Percentiles rank a stretch among this genome's conserved stretches.
These are phyloP conservation scores for Clupea harengus DNA, from an alignment of 2,113 vertebrate genomes.

Conservation along the genomic window DNA sequence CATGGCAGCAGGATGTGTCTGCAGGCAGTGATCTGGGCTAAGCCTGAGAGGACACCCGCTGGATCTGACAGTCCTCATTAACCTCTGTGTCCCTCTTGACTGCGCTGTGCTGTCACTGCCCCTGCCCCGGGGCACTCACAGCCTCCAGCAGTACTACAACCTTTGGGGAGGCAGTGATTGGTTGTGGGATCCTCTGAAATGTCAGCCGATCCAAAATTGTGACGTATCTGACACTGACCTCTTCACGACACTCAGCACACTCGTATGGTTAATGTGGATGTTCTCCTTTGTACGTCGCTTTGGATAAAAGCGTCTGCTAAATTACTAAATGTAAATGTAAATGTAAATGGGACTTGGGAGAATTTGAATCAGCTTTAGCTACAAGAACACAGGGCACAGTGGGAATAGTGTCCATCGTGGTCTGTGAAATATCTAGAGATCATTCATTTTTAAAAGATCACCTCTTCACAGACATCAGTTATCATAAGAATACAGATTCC, in stretches of 20 bases:
- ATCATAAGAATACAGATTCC: neutral
- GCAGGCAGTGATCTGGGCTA: conserved; percentile 53
- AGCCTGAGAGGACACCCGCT: conserved; percentile 56
- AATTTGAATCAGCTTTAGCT: neutral
- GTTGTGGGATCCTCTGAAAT: neutral
- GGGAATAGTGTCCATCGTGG: neutral
- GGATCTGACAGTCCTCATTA: conserved; percentile 71
- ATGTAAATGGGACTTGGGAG: neutral
- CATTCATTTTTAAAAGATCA: neutral
- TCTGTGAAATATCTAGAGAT: neutral
- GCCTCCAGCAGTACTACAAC: neutral
- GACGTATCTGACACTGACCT: neutral
- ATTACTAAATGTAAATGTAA: too few relatives aligned
- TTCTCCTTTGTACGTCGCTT: too few relatives aligned
- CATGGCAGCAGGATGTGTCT: conserved; percentile 48
- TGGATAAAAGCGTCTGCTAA: too few relatives aligned
- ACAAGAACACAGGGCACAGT: neutral
- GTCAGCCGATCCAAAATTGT: neutral
- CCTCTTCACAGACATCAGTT: neutral
- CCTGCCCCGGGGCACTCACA: neutral
- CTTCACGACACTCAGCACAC: neutral
- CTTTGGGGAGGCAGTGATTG: neutral
- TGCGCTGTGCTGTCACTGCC: neutral
- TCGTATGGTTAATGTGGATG: neutral
- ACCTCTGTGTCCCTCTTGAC: conserved; percentile 46